These are phyloP conservation scores for Pteropus rufus DNA, from an alignment of 2,797 vertebrate species.

Conservation along the genomic window DNA sequence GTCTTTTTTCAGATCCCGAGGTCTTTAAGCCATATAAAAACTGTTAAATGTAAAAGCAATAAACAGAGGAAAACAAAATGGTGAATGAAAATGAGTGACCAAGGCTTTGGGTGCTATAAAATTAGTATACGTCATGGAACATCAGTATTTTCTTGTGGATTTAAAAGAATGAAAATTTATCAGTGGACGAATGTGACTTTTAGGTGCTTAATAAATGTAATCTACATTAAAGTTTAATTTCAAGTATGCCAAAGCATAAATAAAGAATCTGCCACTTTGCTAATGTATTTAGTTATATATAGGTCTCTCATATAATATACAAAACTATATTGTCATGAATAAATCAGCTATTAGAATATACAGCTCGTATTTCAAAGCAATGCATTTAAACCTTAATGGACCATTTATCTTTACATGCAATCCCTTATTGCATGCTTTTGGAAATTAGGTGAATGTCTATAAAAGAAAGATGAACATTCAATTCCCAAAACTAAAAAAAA, in stretches of 20 bases:
- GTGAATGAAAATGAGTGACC: neutral
- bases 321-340: neutral
- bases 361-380: neutral
- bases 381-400: neutral
- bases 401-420: neutral
- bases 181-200: neutral
- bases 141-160: neutral
- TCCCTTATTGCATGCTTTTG: neutral
- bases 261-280: neutral
- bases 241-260: neutral
- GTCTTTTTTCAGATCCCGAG: neutral
- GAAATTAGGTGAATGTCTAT: neutral
- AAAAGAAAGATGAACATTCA: neutral
- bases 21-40: neutral
- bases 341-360: neutral
- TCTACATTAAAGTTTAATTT: neutral
- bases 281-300: neutral
- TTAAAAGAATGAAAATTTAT: neutral
- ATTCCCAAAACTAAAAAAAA: neutral
- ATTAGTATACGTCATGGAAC: neutral
- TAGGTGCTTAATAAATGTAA: neutral
- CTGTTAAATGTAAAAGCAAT: neutral
- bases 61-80: neutral
- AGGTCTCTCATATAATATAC: neutral
- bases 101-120: neutral